Percentiles rank a stretch among this genome's conserved stretches.
These are phyloP conservation scores for Chrysemys picta DNA, from an alignment of 2,113 vertebrate genomes.

Conservation along the genomic window DNA sequence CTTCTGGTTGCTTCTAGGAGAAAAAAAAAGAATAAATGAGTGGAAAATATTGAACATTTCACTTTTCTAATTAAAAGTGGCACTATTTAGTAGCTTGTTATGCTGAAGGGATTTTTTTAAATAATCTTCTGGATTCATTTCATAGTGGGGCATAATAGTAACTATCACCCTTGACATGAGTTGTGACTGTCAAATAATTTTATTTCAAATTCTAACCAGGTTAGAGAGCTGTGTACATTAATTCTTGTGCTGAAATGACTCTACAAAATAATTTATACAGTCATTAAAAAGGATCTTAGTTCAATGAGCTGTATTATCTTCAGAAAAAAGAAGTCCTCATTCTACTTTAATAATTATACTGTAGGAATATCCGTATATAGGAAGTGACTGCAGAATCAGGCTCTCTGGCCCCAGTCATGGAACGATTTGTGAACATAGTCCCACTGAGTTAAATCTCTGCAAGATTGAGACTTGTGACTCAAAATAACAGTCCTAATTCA, in stretches of 20 bases:
- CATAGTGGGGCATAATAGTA: neutral
- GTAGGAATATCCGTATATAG: neutral
- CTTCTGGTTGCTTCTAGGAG: neutral
- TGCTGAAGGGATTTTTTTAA: neutral
- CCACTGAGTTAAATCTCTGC: neutral
- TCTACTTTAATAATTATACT: neutral
- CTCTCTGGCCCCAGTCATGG: neutral
- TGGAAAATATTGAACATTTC: neutral
- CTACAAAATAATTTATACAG: neutral
- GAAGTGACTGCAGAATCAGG: neutral
- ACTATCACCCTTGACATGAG: neutral
- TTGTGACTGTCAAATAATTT: neutral
- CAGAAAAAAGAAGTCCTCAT: neutral
- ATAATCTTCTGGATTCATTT: neutral
- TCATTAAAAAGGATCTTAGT: neutral
- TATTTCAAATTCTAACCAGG: neutral
- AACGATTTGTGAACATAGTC: neutral
- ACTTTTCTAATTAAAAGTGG: neutral
- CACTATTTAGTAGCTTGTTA: neutral
- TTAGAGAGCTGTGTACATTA: neutral
- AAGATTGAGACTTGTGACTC: neutral
- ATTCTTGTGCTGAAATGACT: neutral
- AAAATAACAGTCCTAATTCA: neutral
- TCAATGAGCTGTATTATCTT: neutral
- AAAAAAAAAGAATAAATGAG: neutral